phyloP scores from a whole-genome alignment of 2,888 invertebrate species.

The Dione juno region DNA sequence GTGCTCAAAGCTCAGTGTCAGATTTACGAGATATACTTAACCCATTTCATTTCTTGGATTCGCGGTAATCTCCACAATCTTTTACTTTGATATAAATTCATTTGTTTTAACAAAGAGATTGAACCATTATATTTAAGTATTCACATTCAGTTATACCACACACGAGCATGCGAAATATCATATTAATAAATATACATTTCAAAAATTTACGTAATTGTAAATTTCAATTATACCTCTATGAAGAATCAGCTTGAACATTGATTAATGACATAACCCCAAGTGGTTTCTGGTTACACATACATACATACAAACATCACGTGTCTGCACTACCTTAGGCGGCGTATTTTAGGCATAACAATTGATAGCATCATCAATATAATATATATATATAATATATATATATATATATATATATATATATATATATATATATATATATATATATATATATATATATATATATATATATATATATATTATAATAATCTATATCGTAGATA shows the following conservation, averaged over 20 bases:
- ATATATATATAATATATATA: no score
- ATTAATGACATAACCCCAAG: neutral
- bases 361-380: no score
- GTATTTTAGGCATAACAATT: no score
- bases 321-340: no score
- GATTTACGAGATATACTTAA: conserved; percentile 22
- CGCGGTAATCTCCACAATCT: conserved; percentile 20
- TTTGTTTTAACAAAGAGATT: conserved; percentile 23
- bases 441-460: no score
- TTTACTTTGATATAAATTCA: conserved; percentile 17
- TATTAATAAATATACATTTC: neutral
- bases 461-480: no score
- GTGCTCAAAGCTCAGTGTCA: conserved; percentile 16
- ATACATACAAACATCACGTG: no score
- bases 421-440: no score
- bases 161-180: neutral
- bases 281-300: no score
- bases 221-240: neutral
- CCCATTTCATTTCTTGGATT: conserved; percentile 22
- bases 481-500: no score
- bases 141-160: neutral
- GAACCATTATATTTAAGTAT: conserved; percentile 11
- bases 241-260: neutral
- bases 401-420: no score
- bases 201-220: neutral